Conservation (phyloP, 1,140 invertebrate genomes). For the Lethrus apterus region DNA sequence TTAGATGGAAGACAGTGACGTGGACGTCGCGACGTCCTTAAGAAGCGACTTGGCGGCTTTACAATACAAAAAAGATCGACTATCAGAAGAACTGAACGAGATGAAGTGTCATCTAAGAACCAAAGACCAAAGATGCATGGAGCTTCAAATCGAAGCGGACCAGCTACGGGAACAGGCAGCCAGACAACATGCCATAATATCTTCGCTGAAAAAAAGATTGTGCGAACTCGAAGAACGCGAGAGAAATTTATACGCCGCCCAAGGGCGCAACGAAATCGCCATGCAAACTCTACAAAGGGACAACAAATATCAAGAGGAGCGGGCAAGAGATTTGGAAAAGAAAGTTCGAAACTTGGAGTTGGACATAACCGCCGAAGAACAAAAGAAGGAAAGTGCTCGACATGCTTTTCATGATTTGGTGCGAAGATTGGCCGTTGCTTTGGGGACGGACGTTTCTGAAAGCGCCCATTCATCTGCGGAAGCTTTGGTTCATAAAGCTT, state of each 20-base stretch:
- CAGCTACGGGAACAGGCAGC: constrained; percentile 71
- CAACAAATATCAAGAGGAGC: constrained; percentile 59
- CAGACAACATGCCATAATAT: constrained; percentile 68
- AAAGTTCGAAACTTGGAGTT: constrained; percentile 63
- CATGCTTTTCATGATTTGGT: constrained; percentile 62
- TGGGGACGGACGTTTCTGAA: constrained; percentile 61
- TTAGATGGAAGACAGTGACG: constrained; percentile 49
- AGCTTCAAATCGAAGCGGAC: constrained; percentile 60
- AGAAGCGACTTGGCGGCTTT: constrained; percentile 71
- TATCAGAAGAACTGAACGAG: constrained; percentile 65
- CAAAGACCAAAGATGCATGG: constrained; percentile 57
- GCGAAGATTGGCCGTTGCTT: constrained; percentile 54
- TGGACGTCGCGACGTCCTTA: constrained; percentile 62
- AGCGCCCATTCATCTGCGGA: constrained; percentile 52
- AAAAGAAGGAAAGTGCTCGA: constrained; percentile 56
- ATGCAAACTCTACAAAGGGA: constrained; percentile 66
- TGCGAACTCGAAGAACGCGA: constrained; percentile 72
- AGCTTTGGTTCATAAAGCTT: constrained; percentile 59
- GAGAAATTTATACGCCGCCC: constrained; percentile 52
- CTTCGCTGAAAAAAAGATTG: constrained; percentile 67
- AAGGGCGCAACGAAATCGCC: constrained; percentile 60
- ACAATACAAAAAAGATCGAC: constrained; percentile 71
- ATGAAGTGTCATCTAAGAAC: constrained; percentile 57
- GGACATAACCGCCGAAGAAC: constrained; percentile 59
- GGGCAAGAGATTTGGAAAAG: constrained; percentile 64